Evolutionary conservation across 2,113 vertebrate genomes (phyloP).

Genomic region (Noturus placidus): DNA sequence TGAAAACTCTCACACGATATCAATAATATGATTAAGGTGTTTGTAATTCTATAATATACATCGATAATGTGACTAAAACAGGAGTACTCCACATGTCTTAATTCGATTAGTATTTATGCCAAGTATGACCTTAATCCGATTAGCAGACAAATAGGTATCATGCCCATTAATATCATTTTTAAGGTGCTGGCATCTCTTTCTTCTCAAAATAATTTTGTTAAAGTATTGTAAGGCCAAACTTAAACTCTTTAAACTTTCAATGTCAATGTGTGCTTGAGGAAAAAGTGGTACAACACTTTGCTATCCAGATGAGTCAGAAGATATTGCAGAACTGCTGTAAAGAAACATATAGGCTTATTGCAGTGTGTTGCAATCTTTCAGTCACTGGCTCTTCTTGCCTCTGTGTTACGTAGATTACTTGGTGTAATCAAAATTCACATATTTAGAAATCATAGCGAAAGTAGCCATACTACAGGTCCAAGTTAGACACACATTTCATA

Average conservation of each 20-base stretch:
- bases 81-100: too few relatives aligned
- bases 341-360: not conserved
- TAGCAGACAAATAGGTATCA: constrained; percentile 18
- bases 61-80: too few relatives aligned
- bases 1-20: too few relatives aligned
- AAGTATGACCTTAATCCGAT: too few relatives aligned
- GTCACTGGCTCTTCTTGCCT: not conserved
- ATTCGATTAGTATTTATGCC: too few relatives aligned
- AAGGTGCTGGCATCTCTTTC: not conserved
- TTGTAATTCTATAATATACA: too few relatives aligned
- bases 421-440: not conserved
- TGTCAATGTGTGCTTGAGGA: too few relatives aligned
- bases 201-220: not conserved
- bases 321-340: not conserved
- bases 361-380: not conserved
- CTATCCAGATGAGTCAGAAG: not conserved
- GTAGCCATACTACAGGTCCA: not conserved
- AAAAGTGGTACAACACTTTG: too few relatives aligned
- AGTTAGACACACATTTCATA: not conserved
- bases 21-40: too few relatives aligned
- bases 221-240: not conserved
- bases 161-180: constrained; percentile 30
- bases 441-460: not conserved
- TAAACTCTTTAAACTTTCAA: not conserved
- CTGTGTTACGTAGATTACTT: not conserved